Percentiles rank a stretch among this genome's conserved stretches.
phyloP scores from a whole-genome alignment of 2,888 invertebrate genomes.

The Morpho deidamia region DNA sequence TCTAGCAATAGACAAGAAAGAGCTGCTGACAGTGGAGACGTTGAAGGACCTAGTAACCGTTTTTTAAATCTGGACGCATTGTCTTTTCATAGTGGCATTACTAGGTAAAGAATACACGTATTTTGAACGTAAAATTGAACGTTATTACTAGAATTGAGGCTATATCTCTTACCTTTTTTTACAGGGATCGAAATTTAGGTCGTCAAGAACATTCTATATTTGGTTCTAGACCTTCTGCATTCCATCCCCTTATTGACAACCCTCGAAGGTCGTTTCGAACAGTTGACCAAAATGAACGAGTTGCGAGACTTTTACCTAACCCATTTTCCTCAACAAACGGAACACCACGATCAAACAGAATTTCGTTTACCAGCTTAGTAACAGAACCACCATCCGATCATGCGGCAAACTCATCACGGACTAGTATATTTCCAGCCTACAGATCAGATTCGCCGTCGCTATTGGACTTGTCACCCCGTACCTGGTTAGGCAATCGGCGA shows the following conservation, averaged over 20 bases:
- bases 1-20: conserved; percentile 38
- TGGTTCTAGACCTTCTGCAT: conserved; percentile 62
- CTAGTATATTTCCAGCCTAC: conserved; percentile 58
- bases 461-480: conserved; percentile 23
- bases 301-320: conserved; percentile 55
- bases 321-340: conserved; percentile 54
- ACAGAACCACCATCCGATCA: conserved; percentile 29
- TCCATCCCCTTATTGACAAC: conserved; percentile 54
- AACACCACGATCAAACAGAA: conserved; percentile 35
- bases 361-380: conserved; percentile 31
- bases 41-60: conserved; percentile 43
- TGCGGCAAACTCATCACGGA: conserved; percentile 49
- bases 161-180: conserved; percentile 13
- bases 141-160: background rate
- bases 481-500: conserved; percentile 14
- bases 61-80: conserved; percentile 56
- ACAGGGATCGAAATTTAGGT: conserved; percentile 43
- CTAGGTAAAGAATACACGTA: conserved; percentile 34
- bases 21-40: conserved; percentile 33
- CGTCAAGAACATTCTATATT: conserved; percentile 47
- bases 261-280: conserved; percentile 45
- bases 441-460: conserved; percentile 37
- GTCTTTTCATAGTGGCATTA: conserved; percentile 48
- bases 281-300: conserved; percentile 48
- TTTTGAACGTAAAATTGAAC: background rate